Base-by-base conservation (phyloP, 2,113 vertebrate genomes). In the Neodontobutis hainanensis region DNA sequence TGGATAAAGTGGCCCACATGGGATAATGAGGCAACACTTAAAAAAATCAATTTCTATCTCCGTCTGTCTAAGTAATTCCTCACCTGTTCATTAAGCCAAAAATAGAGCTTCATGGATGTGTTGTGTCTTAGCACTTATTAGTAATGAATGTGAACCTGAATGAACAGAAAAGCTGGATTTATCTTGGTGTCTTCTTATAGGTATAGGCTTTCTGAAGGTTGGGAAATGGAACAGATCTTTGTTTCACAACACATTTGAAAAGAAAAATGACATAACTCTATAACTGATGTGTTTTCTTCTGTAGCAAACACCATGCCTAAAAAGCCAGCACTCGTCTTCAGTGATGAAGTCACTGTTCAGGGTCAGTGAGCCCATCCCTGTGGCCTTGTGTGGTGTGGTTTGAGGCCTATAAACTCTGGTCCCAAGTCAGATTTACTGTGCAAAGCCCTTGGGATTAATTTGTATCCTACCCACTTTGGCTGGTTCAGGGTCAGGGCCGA, bases 21-120 rank as follows among this genome's bases (percentile, higher is more conserved):
- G 79, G 67, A 77, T 89, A 89, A 88, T 83, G 81, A 87, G 86
- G 68, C 77, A 79, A 88, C 83, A 81, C 85, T 90, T 89, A 65
- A 86, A 82, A 81, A 88, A 87, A 90, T 89, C 85, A 75, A 90
- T 90, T 83, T 87, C 75, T 68, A 78, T 86, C 68, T 65, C 59
- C 60, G 62, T 74, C 81, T 83, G 86, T 82, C 74, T 72, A 49
- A 78, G 76, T 75, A 81, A 89, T 88, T 87, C 68, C 72, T 87
- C 79, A 86, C 82, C 80, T 88, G 77, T 81, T 87, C 73, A 85
- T 85, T 85, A 84, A 74, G 70, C 66, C 61, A 69, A 64, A 64
- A 80, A 75, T 61, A 82, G 67, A 81, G 80, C 57, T 44, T 50
- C 47, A 35, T 32, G 51, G 68, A 82, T 76, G 65, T 68, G 68